These are phyloP conservation scores for Ormyrus thymus DNA, from an alignment of 2,888 invertebrate species.

Conservation along the genomic window DNA sequence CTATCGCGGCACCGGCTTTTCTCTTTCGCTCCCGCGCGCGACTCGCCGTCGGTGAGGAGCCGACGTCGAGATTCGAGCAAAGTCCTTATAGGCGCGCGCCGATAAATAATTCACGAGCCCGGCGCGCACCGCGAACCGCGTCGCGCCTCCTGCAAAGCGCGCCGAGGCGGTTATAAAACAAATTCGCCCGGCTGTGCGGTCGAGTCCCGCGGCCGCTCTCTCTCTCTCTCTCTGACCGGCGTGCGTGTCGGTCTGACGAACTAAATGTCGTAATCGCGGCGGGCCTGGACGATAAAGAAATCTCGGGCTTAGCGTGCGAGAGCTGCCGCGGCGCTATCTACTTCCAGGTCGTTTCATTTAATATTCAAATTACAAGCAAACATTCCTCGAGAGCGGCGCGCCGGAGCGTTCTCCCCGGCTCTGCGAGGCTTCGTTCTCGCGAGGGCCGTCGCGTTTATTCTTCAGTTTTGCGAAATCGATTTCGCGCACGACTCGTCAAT, in stretches of 20 bases:
- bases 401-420: not conserved
- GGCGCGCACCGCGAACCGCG: too few relatives aligned
- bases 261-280: slow-evolving; percentile 22
- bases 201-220: too few relatives aligned
- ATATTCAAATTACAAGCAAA: slow-evolving; percentile 41
- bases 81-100: too few relatives aligned
- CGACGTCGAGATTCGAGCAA: too few relatives aligned
- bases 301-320: not conserved
- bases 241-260: slow-evolving; percentile 3
- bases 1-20: slow-evolving; percentile 17
- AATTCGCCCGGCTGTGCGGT: not conserved
- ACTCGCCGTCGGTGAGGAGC: too few relatives aligned
- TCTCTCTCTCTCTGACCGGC: too few relatives aligned
- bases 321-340: not conserved
- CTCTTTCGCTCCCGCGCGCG: not conserved
- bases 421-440: not conserved
- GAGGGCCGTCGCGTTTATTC: not conserved
- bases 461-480: slow-evolving; percentile 13
- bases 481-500: not conserved
- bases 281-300: slow-evolving; percentile 10
- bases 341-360: slow-evolving; percentile 28
- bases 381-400: not conserved
- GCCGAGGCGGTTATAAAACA: too few relatives aligned
- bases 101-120: too few relatives aligned
- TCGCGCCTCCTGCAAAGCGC: too few relatives aligned